Percentiles rank a stretch among this genome's conserved stretches.
Conservation (phyloP, 2,113 vertebrate genomes). For the human region GRCh38 chr5:120479501-120480000, state of each 20-base stretch:
- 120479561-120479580: not conserved
- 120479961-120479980: slow-evolving; percentile 34
- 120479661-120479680: not conserved
- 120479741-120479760: not conserved
- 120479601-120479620: not conserved
- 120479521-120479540: slow-evolving; percentile 13
- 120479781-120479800: not conserved
- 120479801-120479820: not conserved
- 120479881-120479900: not conserved
- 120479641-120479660: not conserved
- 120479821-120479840: not conserved
- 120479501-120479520: slow-evolving; percentile 15
- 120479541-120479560: not conserved
- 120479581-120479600: not conserved
- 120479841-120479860: not conserved
- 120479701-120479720: not conserved
- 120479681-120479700: not conserved
- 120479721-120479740: not conserved
- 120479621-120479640: not conserved
- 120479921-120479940: not conserved
- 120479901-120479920: not conserved
- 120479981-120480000: slow-evolving; percentile 20
- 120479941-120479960: not conserved
- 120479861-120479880: not conserved
- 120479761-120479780: not conserved